phyloP scores from a whole-genome alignment of 2,797 vertebrate species.

The Pangasius sanitwongsei region DNA sequence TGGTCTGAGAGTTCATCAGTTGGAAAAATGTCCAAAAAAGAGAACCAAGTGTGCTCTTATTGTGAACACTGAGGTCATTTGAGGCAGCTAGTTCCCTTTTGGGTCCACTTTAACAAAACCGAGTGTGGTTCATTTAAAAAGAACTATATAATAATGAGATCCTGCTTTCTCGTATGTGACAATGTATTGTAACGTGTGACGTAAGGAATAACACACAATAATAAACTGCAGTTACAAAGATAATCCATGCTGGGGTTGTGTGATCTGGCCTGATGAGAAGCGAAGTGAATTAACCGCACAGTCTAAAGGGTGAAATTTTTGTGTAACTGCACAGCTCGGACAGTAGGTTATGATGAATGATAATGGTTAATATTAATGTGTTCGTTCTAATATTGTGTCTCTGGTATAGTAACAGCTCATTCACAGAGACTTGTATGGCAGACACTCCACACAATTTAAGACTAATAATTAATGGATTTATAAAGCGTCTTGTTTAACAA shows the following conservation, averaged over 20 bases:
- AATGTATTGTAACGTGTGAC: neutral
- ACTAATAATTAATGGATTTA: neutral
- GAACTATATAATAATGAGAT: neutral
- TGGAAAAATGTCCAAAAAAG: neutral
- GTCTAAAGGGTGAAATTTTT: neutral
- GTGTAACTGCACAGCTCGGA: neutral
- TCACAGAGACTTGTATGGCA: neutral
- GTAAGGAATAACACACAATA: neutral
- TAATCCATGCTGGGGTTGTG: neutral
- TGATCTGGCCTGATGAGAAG: too few relatives aligned
- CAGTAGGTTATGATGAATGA: neutral
- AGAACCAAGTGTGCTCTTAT: neutral
- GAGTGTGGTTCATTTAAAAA: neutral
- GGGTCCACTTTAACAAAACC: neutral
- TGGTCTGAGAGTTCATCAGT: neutral
- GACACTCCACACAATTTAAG: neutral
- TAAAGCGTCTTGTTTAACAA: neutral
- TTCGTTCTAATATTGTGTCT: too few relatives aligned
- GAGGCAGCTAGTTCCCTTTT: neutral
- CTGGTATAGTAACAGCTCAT: too few relatives aligned
- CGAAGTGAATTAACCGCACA: neutral
- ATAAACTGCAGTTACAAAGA: neutral
- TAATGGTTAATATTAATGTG: neutral
- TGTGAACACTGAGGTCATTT: neutral
- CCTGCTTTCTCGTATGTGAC: neutral